Evolutionary conservation across 2,888 invertebrate genomes (phyloP), one percentile per base, ranked within the genome.

Genomic region (Tuberolachnus salignus): DNA sequence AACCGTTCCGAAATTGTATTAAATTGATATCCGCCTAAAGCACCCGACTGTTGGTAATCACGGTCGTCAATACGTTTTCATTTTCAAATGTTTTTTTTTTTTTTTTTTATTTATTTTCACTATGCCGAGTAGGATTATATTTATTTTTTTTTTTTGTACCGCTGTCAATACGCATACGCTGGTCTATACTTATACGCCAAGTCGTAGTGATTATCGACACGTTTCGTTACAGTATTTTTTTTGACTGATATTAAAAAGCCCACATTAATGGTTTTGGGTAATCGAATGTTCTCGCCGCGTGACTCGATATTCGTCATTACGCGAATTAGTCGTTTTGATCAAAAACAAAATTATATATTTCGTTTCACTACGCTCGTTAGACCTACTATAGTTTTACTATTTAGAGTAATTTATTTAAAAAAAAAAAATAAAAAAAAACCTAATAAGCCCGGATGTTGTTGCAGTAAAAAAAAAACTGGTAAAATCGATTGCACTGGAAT

Each of bases 241-340:
- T 73, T 49, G 49, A 34, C 16, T 49, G 49, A 73, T 73, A 49
- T 73, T 61, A 49, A 61, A 44, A 61, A 73, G 61, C 34, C 72
- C 21, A 73, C 61, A 73, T 61, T 19, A 61, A 73, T 73, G 61
- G 49, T 49, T 61, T 61, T 51, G 34, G 34, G 19, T 34, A 61
- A 61, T 73, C 21, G 61, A 57, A 26, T 26, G 61, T 51, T 14
- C 11, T 51, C 19, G n/a, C 46, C 34, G 57, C 61, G n/a, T n/a
- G n/a, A n/a, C n/a, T n/a, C 59, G n/a, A n/a, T n/a, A 61, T 72
- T 61, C 26, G 49, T 61, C 72, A 61, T 72, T 59, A 23, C n/a
- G 26, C 34, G n/a, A n/a, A n/a, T n/a, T 57, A 49, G 72, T 72
- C 49, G n/a, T 34, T 11, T 61, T 26, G 71, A 72, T 59, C 10